Conservation (phyloP, 1,140 invertebrate species). For the Littorina saxatilis region DNA sequence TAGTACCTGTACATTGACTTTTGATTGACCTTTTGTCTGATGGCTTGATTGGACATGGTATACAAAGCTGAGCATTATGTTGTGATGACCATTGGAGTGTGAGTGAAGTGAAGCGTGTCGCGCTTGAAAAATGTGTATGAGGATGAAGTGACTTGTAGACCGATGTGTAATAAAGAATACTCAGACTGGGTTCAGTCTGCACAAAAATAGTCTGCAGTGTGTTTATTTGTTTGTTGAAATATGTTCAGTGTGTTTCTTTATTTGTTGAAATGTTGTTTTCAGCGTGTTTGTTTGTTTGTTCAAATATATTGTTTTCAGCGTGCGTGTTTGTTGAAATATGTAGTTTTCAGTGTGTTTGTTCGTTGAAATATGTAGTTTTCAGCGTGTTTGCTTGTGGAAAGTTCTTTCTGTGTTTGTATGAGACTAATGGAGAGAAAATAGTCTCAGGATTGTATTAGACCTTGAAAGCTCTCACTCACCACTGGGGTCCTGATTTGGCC, state of each 20-base stretch:
- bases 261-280: neutral
- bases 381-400: too few species aligned
- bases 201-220: neutral
- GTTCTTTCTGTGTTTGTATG: too few species aligned
- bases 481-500: too few species aligned
- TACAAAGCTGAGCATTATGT: too few species aligned
- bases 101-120: neutral
- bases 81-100: too few species aligned
- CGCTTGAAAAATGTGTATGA: neutral
- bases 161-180: conserved; percentile 31
- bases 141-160: conserved; percentile 19
- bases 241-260: neutral
- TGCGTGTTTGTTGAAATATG: neutral
- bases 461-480: too few species aligned
- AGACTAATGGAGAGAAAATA: too few species aligned
- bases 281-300: neutral
- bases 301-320: neutral
- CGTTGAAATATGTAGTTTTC: too few species aligned
- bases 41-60: too few species aligned
- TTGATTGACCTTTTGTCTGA: too few species aligned
- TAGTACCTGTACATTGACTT: too few species aligned
- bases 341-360: neutral
- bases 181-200: conserved; percentile 23
- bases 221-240: neutral
- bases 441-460: too few species aligned